These are phyloP conservation scores for Ptychobarbus kaznakovi DNA, from an alignment of 2,797 vertebrate genomes.

Conservation along the genomic window DNA sequence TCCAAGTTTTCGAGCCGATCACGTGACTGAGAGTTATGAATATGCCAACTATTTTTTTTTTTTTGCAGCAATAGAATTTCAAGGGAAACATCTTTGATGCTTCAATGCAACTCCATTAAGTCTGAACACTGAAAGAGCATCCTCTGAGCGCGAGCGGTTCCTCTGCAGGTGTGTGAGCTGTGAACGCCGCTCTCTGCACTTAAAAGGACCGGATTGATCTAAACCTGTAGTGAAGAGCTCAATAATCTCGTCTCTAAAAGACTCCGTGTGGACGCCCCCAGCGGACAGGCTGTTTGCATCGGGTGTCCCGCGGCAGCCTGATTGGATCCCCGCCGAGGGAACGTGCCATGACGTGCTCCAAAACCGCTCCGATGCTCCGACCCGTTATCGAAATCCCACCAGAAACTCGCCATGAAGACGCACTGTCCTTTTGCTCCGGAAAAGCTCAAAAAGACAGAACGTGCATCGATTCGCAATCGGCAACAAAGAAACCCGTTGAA, in stretches of 20 bases:
- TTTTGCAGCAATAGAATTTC: background rate
- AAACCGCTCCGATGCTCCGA: conserved; percentile 73
- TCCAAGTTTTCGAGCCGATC: no score
- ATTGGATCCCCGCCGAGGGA: conserved; percentile 73
- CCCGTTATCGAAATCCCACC: conserved; percentile 64
- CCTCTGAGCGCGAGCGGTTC: background rate
- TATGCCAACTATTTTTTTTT: background rate
- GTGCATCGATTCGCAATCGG: background rate
- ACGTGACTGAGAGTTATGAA: no score
- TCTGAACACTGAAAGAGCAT: background rate
- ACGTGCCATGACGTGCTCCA: conserved; percentile 67
- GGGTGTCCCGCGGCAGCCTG: conserved; percentile 73
- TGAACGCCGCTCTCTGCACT: conserved; percentile 63
- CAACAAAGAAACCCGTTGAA: conserved; percentile 21
- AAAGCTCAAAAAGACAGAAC: background rate
- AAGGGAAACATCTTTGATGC: background rate
- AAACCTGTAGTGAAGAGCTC: conserved; percentile 76
- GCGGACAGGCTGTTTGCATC: conserved; percentile 37
- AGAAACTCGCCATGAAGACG: conserved; percentile 38
- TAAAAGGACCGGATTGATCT: conserved; percentile 81
- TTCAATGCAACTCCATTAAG: background rate
- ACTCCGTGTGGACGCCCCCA: conserved; percentile 17
- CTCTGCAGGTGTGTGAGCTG: conserved; percentile 16
- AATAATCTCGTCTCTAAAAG: conserved; percentile 63
- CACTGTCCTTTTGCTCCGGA: conserved; percentile 19